A percentile compares a stretch with the other conserved stretches of the same genome.
Conservation (phyloP, 2,113 vertebrate genomes). For the Todiramphus saurophagus region DNA sequence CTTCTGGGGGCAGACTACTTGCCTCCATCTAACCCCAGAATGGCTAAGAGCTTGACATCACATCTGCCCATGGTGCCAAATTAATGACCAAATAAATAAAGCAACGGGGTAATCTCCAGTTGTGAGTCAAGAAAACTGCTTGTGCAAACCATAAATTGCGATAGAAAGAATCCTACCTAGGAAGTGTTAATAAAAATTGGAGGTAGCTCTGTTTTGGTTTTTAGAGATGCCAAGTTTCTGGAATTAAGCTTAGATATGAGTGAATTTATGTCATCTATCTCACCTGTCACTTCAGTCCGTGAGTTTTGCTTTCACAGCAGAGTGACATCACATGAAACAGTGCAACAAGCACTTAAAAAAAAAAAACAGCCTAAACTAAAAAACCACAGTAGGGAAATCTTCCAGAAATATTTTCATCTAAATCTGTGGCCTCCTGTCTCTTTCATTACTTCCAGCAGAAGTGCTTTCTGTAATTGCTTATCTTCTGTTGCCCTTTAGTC, state of each 20-base stretch:
- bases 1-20: constrained; percentile 36
- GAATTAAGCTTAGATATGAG: background rate
- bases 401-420: background rate
- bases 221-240: background rate
- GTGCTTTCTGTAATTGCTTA: background rate
- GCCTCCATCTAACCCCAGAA: constrained; percentile 20
- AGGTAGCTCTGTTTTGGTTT: background rate
- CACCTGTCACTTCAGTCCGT: background rate
- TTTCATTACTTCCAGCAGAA: background rate
- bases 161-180: background rate
- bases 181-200: background rate
- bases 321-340: background rate
- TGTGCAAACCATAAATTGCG: background rate
- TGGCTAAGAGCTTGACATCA: constrained; percentile 46
- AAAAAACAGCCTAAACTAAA: background rate
- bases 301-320: background rate
- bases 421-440: background rate
- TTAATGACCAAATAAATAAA: constrained; percentile 54
- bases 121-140: constrained; percentile 28
- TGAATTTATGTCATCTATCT: background rate
- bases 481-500: background rate
- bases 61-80: constrained; percentile 22
- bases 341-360: background rate
- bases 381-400: background rate
- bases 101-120: constrained; percentile 14